Percentiles rank a stretch among this genome's conserved stretches.
phyloP scores from a whole-genome alignment of 2,113 vertebrate species.

The Callithrix jacchus region DNA sequence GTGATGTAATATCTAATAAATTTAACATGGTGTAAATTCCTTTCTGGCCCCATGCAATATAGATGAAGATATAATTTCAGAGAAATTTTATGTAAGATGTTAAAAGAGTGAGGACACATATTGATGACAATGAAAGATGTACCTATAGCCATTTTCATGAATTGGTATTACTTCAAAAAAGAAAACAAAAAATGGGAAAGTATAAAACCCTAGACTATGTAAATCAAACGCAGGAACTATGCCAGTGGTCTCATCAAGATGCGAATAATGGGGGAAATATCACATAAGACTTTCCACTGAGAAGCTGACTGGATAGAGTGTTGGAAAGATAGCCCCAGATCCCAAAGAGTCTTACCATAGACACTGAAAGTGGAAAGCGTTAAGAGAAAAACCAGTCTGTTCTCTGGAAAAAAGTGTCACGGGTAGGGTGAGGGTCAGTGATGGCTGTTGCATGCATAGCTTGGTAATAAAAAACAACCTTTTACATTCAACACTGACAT shows the following conservation, averaged over 20 bases:
- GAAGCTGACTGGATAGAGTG: constrained; percentile 45
- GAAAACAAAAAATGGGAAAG: neutral
- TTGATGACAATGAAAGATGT: neutral
- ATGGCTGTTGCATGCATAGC: neutral
- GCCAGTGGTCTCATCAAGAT: constrained; percentile 43
- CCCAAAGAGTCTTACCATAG: constrained; percentile 48
- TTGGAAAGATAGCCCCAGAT: constrained; percentile 24
- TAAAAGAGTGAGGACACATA: neutral
- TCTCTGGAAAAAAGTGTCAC: constrained; percentile 59
- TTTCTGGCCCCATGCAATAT: neutral
- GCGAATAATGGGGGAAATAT: neutral
- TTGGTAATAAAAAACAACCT: constrained; percentile 55
- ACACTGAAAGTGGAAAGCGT: constrained; percentile 51
- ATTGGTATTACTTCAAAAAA: constrained; percentile 17
- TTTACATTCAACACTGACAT: constrained; percentile 69
- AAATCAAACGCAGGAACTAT: constrained; percentile 38
- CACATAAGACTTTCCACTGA: constrained; percentile 52
- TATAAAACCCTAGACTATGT: neutral
- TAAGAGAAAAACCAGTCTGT: constrained; percentile 66
- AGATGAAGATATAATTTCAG: neutral
- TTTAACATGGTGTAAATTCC: neutral
- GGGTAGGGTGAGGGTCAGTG: constrained; percentile 43
- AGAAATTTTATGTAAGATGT: neutral
- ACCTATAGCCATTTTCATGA: neutral
- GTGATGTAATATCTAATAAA: neutral